Conservation (phyloP, 2,797 vertebrate genomes). For the Crocidura indochinensis region DNA sequence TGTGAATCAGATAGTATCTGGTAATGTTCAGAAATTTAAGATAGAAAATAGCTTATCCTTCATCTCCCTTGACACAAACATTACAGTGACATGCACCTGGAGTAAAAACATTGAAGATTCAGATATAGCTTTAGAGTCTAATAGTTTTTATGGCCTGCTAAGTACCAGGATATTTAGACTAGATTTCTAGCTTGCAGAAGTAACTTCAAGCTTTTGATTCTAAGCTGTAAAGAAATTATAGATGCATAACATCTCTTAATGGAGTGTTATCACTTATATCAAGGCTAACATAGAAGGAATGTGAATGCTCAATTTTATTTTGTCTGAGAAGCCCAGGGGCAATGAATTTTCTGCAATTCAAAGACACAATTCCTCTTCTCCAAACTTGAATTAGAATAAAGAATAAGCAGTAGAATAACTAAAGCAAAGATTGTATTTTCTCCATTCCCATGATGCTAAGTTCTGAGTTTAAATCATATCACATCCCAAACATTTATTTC, state of each 20-base stretch:
- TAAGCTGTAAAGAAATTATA: conserved; percentile 7
- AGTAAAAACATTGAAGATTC: too few species aligned
- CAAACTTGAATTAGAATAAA: conserved; percentile 6
- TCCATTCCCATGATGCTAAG: background rate
- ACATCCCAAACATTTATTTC: background rate
- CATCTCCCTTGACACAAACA: background rate
- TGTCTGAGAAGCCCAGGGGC: background rate
- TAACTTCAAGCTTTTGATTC: background rate
- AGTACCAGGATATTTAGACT: background rate
- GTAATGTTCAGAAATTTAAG: background rate
- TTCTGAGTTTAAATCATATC: conserved; percentile 48
- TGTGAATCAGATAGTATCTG: background rate
- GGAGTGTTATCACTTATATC: background rate
- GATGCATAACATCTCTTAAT: background rate
- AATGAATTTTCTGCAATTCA: conserved; percentile 12
- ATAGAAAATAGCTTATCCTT: background rate
- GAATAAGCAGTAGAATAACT: background rate
- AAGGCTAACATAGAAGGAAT: conserved; percentile 32
- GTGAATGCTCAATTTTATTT: background rate
- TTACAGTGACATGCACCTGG: background rate
- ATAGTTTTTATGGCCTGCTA: background rate
- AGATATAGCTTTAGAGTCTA: too few species aligned
- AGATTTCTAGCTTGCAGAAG: background rate
- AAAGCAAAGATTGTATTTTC: background rate
- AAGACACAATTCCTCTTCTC: background rate